phyloP scores from a whole-genome alignment of 2,113 vertebrate species.

The Saccopteryx leptura region DNA sequence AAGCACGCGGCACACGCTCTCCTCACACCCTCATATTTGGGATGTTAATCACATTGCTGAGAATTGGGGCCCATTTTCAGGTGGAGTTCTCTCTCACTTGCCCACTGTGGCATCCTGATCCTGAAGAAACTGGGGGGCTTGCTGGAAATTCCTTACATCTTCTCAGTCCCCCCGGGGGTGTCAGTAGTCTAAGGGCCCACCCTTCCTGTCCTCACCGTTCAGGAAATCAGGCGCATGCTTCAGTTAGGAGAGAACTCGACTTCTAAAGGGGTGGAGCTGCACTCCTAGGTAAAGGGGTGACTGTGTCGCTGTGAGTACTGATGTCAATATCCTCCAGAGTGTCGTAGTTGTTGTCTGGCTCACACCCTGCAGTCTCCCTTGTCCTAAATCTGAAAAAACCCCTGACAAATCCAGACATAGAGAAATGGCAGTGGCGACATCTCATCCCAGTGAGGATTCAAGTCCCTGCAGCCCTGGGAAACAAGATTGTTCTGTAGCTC shows the following conservation, averaged over 20 bases:
- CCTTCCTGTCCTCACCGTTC: neutral
- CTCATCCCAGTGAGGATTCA: neutral
- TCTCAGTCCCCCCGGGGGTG: neutral
- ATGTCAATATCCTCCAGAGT: rapidly evolving
- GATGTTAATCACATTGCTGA: neutral
- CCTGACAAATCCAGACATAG: neutral
- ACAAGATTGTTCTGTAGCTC: neutral
- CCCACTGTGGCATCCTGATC: too few species aligned
- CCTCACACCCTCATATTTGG: neutral
- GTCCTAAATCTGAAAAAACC: neutral
- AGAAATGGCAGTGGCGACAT: neutral
- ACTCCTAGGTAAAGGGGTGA: neutral
- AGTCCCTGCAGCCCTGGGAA: neutral
- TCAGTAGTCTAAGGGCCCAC: neutral
- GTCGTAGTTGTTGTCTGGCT: neutral
- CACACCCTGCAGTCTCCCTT: neutral
- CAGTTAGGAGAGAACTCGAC: neutral
- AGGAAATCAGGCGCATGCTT: neutral
- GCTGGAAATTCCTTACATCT: neutral
- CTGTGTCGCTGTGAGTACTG: neutral
- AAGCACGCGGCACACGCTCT: rapidly evolving
- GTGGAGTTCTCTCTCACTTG: rapidly evolving
- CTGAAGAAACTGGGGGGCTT: too few species aligned
- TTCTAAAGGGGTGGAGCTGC: neutral
- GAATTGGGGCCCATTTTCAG: neutral